These are phyloP conservation scores for Trisateles emortualis DNA, from an alignment of 2,888 invertebrate genomes.

Conservation along the genomic window DNA sequence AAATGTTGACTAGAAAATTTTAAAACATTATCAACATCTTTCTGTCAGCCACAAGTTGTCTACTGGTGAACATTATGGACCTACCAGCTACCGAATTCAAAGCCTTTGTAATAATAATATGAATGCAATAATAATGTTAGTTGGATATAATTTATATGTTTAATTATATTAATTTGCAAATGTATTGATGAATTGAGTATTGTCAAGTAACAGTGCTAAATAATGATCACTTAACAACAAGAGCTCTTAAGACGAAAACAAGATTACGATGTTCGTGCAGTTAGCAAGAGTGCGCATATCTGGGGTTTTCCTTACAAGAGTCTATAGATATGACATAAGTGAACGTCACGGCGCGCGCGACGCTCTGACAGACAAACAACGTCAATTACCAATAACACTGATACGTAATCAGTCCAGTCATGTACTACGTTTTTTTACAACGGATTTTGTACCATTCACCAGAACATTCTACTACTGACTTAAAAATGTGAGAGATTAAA, in stretches of 20 bases:
- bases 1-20: no score
- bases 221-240: neutral
- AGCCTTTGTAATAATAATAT: no score
- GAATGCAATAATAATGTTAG: no score
- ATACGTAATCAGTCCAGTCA: slow-evolving; percentile 32
- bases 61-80: no score
- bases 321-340: slow-evolving; percentile 30
- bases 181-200: neutral
- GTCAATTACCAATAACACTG: slow-evolving; percentile 28
- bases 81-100: no score
- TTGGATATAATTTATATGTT: no score
- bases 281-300: neutral
- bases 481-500: no score
- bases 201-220: neutral
- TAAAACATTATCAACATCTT: no score
- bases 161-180: no score
- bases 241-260: neutral
- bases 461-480: neutral
- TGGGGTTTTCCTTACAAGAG: neutral
- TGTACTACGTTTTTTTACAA: slow-evolving; percentile 20
- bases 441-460: slow-evolving; percentile 1
- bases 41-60: no score
- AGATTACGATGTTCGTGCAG: neutral
- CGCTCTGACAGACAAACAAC: slow-evolving; percentile 22
- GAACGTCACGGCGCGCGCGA: slow-evolving; percentile 28